Percentiles rank a stretch among this genome's conserved stretches.
Conservation (phyloP, 2,888 invertebrate species). For the Pomacea canaliculata region DNA sequence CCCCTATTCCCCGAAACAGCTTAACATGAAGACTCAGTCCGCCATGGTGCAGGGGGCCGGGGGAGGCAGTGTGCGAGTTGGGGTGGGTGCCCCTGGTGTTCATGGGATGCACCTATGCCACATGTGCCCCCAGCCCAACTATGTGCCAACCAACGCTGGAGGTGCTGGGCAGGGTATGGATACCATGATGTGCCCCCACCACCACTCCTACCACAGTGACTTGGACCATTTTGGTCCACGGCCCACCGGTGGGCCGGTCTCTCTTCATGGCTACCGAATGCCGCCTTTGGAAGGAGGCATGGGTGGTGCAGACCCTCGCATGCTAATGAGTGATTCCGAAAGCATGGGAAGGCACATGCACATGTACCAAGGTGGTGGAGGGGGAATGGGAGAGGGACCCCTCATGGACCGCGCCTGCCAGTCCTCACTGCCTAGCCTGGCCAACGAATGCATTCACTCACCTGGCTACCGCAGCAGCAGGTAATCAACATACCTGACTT, state of each 20-base stretch:
- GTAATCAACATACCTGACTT: constrained; percentile 26
- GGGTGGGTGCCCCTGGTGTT: neutral
- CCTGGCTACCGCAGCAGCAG: constrained; percentile 41
- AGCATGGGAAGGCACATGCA: constrained; percentile 10
- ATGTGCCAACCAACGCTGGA: constrained; percentile 25
- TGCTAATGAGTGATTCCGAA: constrained; percentile 1
- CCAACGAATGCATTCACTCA: constrained; percentile 50
- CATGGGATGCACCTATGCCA: constrained; percentile 26
- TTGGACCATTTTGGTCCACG: constrained; percentile 31
- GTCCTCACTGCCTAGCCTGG: constrained; percentile 71
- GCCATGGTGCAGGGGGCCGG: constrained; percentile 14
- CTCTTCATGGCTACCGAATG: constrained; percentile 40
- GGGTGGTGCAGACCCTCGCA: neutral
- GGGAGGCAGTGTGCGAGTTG: neutral
- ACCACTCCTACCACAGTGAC: constrained; percentile 47
- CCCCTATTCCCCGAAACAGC: constrained; percentile 51
- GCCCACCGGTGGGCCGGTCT: constrained; percentile 28
- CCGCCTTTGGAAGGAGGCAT: constrained; percentile 36
- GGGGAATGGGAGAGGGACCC: constrained; percentile 17
- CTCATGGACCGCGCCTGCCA: constrained; percentile 72
- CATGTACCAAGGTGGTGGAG: constrained; percentile 17
- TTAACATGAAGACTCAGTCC: constrained; percentile 45
- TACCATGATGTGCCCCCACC: constrained; percentile 28
- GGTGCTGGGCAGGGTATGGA: constrained; percentile 16
- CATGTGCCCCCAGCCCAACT: constrained; percentile 29